These are phyloP conservation scores for Syrrhaptes paradoxus DNA, from an alignment of 2,113 vertebrate genomes.

Conservation along the genomic window DNA sequence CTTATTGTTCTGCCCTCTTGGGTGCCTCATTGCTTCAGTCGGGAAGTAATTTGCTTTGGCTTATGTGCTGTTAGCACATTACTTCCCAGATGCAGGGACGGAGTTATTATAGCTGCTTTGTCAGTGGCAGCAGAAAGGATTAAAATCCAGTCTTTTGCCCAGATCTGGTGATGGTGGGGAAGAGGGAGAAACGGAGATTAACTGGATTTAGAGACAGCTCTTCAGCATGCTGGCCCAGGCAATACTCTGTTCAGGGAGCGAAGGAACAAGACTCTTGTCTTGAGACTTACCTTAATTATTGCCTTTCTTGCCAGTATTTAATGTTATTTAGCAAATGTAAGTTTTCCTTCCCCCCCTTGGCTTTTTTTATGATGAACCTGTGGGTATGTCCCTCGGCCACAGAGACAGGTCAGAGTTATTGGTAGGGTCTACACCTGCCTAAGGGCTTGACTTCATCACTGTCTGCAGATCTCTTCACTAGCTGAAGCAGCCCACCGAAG, in stretches of 20 bases:
- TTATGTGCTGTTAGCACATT: neutral
- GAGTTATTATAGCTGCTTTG: neutral
- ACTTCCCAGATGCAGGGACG: neutral
- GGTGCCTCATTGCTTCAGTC: neutral
- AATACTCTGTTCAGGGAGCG: neutral
- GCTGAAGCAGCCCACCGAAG: neutral
- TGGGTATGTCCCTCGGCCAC: neutral
- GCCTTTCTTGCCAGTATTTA: neutral
- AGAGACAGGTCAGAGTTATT: neutral
- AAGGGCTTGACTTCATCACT: neutral
- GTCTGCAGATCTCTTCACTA: neutral
- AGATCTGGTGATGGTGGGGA: neutral
- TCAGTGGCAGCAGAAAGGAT: neutral
- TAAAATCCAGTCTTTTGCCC: neutral
- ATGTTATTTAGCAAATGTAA: neutral
- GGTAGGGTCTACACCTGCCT: neutral
- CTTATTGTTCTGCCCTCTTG: neutral
- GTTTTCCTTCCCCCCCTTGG: fast-evolving
- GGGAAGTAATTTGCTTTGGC: neutral
- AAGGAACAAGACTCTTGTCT: neutral
- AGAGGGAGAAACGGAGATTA: neutral
- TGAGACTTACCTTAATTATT: neutral
- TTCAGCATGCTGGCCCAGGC: neutral
- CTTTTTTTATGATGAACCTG: neutral
- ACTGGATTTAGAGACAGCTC: neutral